Percentiles rank a stretch among this genome's conserved stretches.
These are phyloP conservation scores for Chloroceryle aenea DNA, from an alignment of 2,113 vertebrate genomes.

Conservation along the genomic window DNA sequence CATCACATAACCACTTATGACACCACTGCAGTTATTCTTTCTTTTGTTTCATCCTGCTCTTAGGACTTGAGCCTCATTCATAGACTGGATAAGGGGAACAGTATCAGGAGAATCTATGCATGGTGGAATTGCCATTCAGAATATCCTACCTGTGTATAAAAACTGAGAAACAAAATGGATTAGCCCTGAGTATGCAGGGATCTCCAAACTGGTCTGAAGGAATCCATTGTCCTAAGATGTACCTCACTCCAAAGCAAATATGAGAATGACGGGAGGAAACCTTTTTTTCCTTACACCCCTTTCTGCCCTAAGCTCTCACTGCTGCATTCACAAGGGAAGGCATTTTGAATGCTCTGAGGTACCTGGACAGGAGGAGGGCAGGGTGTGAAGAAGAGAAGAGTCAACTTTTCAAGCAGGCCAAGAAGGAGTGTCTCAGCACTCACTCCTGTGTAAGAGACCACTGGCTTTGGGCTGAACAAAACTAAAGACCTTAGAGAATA, in stretches of 20 bases:
- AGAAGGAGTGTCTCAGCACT: not conserved
- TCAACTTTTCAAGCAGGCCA: not conserved
- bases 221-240: not conserved
- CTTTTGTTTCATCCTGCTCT: not conserved
- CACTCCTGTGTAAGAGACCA: not conserved
- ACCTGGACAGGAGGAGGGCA: not conserved
- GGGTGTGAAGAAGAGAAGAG: not conserved
- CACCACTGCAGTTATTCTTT: not conserved
- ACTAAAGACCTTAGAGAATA: not conserved
- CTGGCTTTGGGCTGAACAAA: not conserved
- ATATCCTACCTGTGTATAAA: not conserved
- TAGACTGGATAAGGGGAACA: not conserved
- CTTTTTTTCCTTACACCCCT: not conserved
- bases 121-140: not conserved
- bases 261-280: not conserved
- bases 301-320: not conserved
- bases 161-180: not conserved
- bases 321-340: not conserved
- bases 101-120: not conserved
- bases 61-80: not conserved
- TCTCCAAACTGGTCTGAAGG: not conserved
- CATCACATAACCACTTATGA: not conserved
- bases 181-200: rapidly evolving
- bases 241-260: not conserved
- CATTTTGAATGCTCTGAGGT: not conserved